Percentiles rank a stretch among this genome's conserved stretches.
Evolutionary conservation across 2,113 vertebrate species (phyloP).

Genomic region (Tretioscincus oriximinensis): DNA sequence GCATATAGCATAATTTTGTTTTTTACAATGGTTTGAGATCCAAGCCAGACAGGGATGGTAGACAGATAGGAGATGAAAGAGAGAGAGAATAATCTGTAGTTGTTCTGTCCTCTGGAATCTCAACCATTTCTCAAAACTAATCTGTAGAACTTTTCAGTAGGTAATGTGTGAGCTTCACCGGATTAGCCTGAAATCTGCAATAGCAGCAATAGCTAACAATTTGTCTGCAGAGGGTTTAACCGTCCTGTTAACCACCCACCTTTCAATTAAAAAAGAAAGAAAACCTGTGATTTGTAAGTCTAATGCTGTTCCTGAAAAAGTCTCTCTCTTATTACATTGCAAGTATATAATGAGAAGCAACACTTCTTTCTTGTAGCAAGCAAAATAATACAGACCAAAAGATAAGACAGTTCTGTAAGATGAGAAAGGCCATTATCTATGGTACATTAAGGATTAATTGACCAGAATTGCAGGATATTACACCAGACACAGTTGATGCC

Average conservation of each 20-base stretch:
- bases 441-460: slow-evolving; percentile 69
- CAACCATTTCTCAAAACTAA: background rate
- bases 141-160: background rate
- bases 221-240: slow-evolving; percentile 23
- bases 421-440: slow-evolving; percentile 67
- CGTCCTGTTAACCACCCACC: background rate
- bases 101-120: no score
- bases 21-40: no score
- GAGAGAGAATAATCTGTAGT: no score
- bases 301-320: slow-evolving; percentile 40
- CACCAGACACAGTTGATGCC: slow-evolving; percentile 54
- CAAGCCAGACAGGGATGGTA: no score
- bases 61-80: no score
- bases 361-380: slow-evolving; percentile 33
- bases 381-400: slow-evolving; percentile 60
- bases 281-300: slow-evolving; percentile 16
- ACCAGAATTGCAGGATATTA: slow-evolving; percentile 65
- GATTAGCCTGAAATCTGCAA: background rate
- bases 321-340: slow-evolving; percentile 19
- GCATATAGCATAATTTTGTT: no score
- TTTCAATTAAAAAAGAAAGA: slow-evolving; percentile 24
- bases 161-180: background rate
- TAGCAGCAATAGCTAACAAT: slow-evolving; percentile 8
- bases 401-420: slow-evolving; percentile 53
- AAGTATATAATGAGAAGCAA: slow-evolving; percentile 22